Evolutionary conservation across 2,113 vertebrate species (phyloP).

Genomic region (Brachyhypopomus gauderio): DNA sequence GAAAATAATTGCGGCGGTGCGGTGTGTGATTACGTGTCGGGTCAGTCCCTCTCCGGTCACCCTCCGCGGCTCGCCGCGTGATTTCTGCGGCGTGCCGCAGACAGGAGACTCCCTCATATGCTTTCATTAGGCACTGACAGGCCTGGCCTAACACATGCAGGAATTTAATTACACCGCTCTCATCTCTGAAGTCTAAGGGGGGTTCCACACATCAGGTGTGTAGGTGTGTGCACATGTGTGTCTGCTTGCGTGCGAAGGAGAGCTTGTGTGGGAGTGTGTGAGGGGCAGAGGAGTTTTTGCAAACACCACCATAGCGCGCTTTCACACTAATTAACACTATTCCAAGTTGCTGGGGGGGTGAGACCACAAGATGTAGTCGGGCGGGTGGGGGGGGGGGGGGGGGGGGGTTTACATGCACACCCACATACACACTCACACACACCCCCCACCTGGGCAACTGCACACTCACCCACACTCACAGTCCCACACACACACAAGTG

Average conservation of each 20-base stretch:
- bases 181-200: conserved; percentile 61
- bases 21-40: conserved; percentile 34
- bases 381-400: conserved; percentile 6
- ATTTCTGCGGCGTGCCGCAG: conserved; percentile 68
- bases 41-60: conserved; percentile 44
- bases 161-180: conserved; percentile 74
- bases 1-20: conserved; percentile 22
- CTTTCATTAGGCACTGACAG: conserved; percentile 70
- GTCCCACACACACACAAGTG: neutral
- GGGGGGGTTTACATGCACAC: too few relatives aligned
- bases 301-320: conserved; percentile 45
- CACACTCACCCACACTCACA: neutral
- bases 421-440: conserved; percentile 18
- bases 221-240: conserved; percentile 1
- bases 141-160: conserved; percentile 68
- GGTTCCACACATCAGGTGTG: conserved; percentile 68
- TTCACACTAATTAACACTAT: conserved; percentile 58
- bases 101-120: conserved; percentile 44
- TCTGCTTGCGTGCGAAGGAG: neutral
- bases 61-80: conserved; percentile 64
- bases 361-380: conserved; percentile 35
- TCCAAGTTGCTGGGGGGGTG: conserved; percentile 36
- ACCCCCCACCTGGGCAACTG: neutral
- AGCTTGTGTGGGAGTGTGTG: conserved; percentile 8
- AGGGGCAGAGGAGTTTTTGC: conserved; percentile 45